Percentiles rank a stretch among this genome's conserved stretches.
Conservation (phyloP, 2,888 invertebrate genomes). For the Drosophila pseudotakahashii region DNA sequence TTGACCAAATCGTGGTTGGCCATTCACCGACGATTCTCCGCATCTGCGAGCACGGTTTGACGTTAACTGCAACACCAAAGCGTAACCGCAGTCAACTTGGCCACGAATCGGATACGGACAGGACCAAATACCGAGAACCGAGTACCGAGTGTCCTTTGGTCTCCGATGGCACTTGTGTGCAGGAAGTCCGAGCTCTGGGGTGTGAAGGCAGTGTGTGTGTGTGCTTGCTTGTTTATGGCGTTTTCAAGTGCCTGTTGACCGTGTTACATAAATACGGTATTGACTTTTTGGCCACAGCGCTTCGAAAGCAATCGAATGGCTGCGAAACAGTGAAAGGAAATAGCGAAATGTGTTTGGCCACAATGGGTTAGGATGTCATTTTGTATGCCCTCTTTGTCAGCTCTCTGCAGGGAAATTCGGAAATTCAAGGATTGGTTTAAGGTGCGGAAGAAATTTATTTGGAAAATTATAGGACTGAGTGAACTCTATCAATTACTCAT, state of each 20-base stretch:
- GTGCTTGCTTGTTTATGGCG: conserved; percentile 64
- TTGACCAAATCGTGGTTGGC: conserved; percentile 63
- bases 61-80: conserved; percentile 56
- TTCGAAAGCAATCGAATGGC: conserved; percentile 63
- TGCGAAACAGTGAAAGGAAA: conserved; percentile 21
- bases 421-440: not conserved
- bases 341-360: conserved; percentile 14
- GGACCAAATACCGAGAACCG: conserved; percentile 5
- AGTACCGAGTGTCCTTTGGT: conserved; percentile 44
- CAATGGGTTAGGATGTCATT: conserved; percentile 18
- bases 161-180: conserved; percentile 32
- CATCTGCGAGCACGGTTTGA: conserved; percentile 42
- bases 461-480: too few relatives aligned
- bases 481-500: too few relatives aligned
- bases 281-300: conserved; percentile 65
- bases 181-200: conserved; percentile 31
- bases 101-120: conserved; percentile 34
- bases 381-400: conserved; percentile 1
- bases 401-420: conserved; percentile 1
- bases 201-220: conserved; percentile 21
- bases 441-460: not conserved
- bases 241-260: conserved; percentile 66
- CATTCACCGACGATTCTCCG: conserved; percentile 41
- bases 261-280: conserved; percentile 74
- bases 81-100: conserved; percentile 65